A percentile compares a stretch with the other conserved stretches of the same genome.
These are phyloP conservation scores for Drosophila mauritiana DNA, from an alignment of 1,140 invertebrate species.

Conservation along the genomic window DNA sequence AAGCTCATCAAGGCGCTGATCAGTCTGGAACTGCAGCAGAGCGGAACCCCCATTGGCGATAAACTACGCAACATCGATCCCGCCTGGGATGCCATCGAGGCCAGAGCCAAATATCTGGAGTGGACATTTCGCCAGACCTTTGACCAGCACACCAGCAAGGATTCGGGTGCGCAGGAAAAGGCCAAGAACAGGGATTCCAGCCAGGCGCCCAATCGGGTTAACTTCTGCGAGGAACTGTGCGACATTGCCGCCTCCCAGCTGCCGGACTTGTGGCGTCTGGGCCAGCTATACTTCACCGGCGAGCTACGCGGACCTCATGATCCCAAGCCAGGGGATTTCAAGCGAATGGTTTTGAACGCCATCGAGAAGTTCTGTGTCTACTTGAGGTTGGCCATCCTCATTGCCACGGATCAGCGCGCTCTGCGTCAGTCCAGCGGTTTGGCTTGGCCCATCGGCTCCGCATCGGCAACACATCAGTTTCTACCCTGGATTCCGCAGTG, in stretches of 20 bases:
- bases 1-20: slow-evolving; percentile 92
- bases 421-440: slow-evolving; percentile 79
- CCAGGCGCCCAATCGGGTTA: slow-evolving; percentile 71
- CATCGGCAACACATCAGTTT: slow-evolving; percentile 86
- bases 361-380: slow-evolving; percentile 89
- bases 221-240: slow-evolving; percentile 83
- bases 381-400: slow-evolving; percentile 88
- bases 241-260: slow-evolving; percentile 82
- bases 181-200: slow-evolving; percentile 70
- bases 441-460: slow-evolving; percentile 84
- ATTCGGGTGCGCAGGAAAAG: slow-evolving; percentile 65
- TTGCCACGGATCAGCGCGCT: slow-evolving; percentile 85
- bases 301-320: slow-evolving; percentile 91
- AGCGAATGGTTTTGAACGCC: slow-evolving; percentile 88
- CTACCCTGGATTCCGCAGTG: slow-evolving; percentile 92
- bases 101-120: slow-evolving; percentile 91
- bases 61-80: slow-evolving; percentile 88
- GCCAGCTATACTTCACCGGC: slow-evolving; percentile 94
- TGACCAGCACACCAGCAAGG: slow-evolving; percentile 76
- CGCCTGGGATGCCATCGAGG: slow-evolving; percentile 96
- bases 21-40: slow-evolving; percentile 87
- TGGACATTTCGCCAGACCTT: slow-evolving; percentile 84
- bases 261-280: slow-evolving; percentile 95
- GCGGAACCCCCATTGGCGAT: slow-evolving; percentile 70
- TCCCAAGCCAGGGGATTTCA: slow-evolving; percentile 86